Percentiles rank a stretch among this genome's conserved stretches.
Conservation (phyloP, 2,113 vertebrate genomes). For the Gallinago undulata region DNA sequence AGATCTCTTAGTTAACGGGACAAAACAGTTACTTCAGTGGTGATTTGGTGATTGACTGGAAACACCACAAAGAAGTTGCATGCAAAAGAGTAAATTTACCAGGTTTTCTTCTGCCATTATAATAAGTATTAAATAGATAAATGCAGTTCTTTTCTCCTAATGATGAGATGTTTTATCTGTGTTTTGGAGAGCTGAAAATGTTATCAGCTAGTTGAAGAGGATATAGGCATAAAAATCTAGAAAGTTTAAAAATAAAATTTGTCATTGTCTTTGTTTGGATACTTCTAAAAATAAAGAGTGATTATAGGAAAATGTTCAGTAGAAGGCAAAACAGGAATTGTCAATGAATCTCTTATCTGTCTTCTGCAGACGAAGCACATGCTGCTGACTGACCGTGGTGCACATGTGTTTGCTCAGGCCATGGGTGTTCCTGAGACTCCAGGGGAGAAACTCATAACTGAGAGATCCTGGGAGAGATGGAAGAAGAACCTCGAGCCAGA, state of each 20-base stretch:
- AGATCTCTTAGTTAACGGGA: background rate
- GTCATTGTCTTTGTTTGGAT: background rate
- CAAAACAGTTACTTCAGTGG: background rate
- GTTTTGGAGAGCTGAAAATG: background rate
- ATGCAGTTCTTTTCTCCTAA: background rate
- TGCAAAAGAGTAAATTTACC: background rate
- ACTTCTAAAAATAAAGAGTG: background rate
- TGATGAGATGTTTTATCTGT: background rate
- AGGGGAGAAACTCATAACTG: constrained; percentile 84
- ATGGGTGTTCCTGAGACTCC: constrained; percentile 83
- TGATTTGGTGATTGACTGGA: background rate
- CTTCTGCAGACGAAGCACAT: constrained; percentile 82
- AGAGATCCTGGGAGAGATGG: constrained; percentile 83
- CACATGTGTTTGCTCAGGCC: constrained; percentile 81
- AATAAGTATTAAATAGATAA: background rate
- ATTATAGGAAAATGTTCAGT: background rate
- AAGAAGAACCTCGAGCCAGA: constrained; percentile 74
- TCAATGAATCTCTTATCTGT: background rate
- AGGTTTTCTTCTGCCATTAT: background rate
- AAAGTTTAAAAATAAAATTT: background rate
- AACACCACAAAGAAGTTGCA: background rate
- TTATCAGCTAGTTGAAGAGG: background rate
- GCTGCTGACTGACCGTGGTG: constrained; percentile 86
- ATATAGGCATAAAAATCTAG: background rate
- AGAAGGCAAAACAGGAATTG: background rate